Base-by-base conservation (phyloP, 2,797 vertebrate species). In the Alauda arvensis region DNA sequence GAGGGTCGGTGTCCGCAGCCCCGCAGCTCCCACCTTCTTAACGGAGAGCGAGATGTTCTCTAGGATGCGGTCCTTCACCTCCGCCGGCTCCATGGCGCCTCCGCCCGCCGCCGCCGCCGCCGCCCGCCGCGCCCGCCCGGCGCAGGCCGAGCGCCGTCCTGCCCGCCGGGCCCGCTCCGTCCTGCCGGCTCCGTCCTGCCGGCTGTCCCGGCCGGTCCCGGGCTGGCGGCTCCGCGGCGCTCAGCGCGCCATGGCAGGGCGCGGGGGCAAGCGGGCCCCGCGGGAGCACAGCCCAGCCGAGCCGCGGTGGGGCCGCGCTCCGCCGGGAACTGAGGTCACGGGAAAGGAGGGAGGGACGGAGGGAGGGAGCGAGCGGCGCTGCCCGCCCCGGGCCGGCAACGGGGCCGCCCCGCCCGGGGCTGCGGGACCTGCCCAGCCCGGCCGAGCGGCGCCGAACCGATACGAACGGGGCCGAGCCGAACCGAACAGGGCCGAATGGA, bases 61-160 rank as follows among this genome's bases (percentile, higher is more conserved):
- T 95, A 99, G 92, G 95, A 99, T 99, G 90, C 99, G 98, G 96
- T 99, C 99, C 97, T 99, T 99, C 88, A 99, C 98, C 98, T 99
- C 98, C 55, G 98, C 97, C 83, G 98, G 98, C 97, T 99, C 98
- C 99, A 99, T 99, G 96, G 93, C 97, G 95, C 83, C 74, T 89
- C 74, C 52, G 16, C 48, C 34, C 40, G 34, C 56, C 40, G 26
- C 40, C 68, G 53, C 40, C 68, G 53, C 51, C 29, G 51, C 63
- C 62, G 55, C 40, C 45, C 85, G 40, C 48, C 72, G 19, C 65
- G 80, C 91, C 77, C 87, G 89, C 77, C 87, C 91, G 90, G 87
- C 92, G 78, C 88, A 92, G 69, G 69, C 86, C 90, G 90, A 93
- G 85, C 87, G 92, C 94, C 94, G 93, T 87, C 92, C 88, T 70